Base-by-base conservation (phyloP, 2,888 invertebrate species). In the Sabatieria punctata region DNA sequence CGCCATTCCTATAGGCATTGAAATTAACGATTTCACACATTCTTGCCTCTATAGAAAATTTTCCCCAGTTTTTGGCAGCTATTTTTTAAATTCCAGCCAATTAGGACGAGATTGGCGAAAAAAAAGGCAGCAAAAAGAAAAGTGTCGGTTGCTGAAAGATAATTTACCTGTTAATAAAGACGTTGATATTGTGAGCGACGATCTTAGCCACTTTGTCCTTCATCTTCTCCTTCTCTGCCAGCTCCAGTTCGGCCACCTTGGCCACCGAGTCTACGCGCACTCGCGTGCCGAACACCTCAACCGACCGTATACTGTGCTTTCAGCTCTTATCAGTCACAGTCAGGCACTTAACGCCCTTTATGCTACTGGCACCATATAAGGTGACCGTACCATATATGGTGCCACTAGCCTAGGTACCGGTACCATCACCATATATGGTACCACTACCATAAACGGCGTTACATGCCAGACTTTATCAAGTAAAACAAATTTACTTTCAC, bases 141-240 rank as follows among this genome's bases (percentile, higher is more conserved):
- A 42, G 25, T 25, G 21, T 13, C 3, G 33, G 41, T 21, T 43
- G 19, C n/a, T 19, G 22, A 19, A 3, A 4, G n/a, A 2, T 38
- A 37, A 35, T 40, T 46, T 41, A 77, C 76, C 85, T 80, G 71
- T 97, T 97, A 64, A 97, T 89, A 66, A 97, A 99, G 0, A 97
- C 95, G 71, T 85, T 97, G 71, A 84, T 83, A 55, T 85, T 83
- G 68, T 97, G 91, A 54, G 78, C 79, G 43, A 95, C 66, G 57
- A 99, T 97, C 68, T 88, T 88, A 60, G 83, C 82, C 2, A 99
- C 91, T 75, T 99, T 99, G 59, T 91, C 88, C 67, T 89, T 93
- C 97, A 99, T 99, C 67, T 99, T 99, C 65, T 93, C 88, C 65
- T 95, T 97, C 66, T 99, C 97, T 1, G 95, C 95, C 41, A 83